Percentiles rank a stretch among this genome's conserved stretches.
Conservation (phyloP, 2,888 invertebrate genomes). For the Ophion slaviceki region DNA sequence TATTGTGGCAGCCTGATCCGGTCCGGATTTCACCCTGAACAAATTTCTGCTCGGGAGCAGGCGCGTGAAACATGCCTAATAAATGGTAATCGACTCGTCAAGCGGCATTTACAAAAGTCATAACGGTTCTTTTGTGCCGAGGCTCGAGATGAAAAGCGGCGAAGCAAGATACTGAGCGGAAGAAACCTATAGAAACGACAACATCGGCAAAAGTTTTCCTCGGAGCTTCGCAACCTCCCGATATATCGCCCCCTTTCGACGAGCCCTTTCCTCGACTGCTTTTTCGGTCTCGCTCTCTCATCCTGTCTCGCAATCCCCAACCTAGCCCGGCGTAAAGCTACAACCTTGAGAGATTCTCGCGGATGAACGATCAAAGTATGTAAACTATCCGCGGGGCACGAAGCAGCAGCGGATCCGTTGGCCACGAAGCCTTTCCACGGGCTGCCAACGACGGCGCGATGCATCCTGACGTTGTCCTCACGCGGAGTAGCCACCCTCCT, state of each 20-base stretch:
- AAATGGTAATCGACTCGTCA: conserved; percentile 17
- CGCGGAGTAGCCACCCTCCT: conserved; percentile 21
- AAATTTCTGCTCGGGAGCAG: too few species aligned
- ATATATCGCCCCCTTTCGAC: conserved; percentile 37
- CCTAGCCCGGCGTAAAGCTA: conserved; percentile 47
- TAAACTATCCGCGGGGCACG: conserved; percentile 65
- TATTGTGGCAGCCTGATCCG: too few species aligned
- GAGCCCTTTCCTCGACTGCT: conserved; percentile 31
- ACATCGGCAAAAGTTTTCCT: conserved; percentile 59
- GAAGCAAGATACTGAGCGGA: conserved; percentile 24
- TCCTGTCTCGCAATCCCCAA: background rate
- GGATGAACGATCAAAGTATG: conserved; percentile 70
- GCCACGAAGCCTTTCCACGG: conserved; percentile 50
- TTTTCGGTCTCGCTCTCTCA: conserved; percentile 34
- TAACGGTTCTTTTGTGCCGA: background rate
- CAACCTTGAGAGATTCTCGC: conserved; percentile 67
- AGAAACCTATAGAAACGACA: conserved; percentile 22
- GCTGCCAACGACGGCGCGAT: conserved; percentile 36
- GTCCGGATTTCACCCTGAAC: too few species aligned
- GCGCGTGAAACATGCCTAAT: background rate
- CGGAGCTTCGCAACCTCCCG: conserved; percentile 13
- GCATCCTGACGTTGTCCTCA: conserved; percentile 27
- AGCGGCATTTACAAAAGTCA: background rate
- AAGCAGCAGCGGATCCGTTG: conserved; percentile 13
- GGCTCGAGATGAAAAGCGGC: conserved; percentile 35